Evolutionary conservation across 2,113 vertebrate species (phyloP), one percentile per base, ranked within the genome.

Genomic region (Prochilodus magdalenae): DNA sequence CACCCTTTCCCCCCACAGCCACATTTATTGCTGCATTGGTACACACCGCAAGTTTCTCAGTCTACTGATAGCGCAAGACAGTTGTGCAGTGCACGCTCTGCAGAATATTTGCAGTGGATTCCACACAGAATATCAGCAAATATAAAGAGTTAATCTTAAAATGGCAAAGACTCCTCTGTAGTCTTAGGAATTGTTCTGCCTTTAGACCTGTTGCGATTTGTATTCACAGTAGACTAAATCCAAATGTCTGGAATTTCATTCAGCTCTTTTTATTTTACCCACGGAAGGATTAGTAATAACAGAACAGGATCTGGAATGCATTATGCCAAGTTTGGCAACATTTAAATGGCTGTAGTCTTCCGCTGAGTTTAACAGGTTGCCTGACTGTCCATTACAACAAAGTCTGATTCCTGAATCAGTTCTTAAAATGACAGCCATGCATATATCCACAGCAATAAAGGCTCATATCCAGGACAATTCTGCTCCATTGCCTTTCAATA

Each of bases 1-100:
- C 71, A 80, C 53, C 79, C 62, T 13, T 44, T 7, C 80, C 24
- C 47, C 27, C 30, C 81, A 65, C 36, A 18, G n/a, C 57, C 44
- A 27, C 49, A 71, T 73, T 83, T 83, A 70, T 81, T 88, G 71
- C 70, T 77, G 22, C 60, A 53, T 36, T 57, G 60, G 83, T 33
- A 78, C 76, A 79, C 70, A 65, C 15, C 2, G 22, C 44, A 77
- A 36, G 40, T 44, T 36, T 29, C 47, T 55, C 55, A 49, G 12
- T 63, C 15, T 18, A 20, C 60, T 36, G 53, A 60, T 51, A 59
- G 18, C 13, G 73, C 51, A 75, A n/a, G 20, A 33, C 44, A 27
- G 12, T 27, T 0, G 5, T 27, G 44, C 13, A 51, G 1, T 7
- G 14, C 27, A 59, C 30, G 3, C 51, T 57, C 4, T 57, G 18